A percentile compares a stretch with the other conserved stretches of the same genome.
These are phyloP conservation scores for Hyposoter didymator DNA, from an alignment of 2,888 invertebrate genomes.

Conservation along the genomic window DNA sequence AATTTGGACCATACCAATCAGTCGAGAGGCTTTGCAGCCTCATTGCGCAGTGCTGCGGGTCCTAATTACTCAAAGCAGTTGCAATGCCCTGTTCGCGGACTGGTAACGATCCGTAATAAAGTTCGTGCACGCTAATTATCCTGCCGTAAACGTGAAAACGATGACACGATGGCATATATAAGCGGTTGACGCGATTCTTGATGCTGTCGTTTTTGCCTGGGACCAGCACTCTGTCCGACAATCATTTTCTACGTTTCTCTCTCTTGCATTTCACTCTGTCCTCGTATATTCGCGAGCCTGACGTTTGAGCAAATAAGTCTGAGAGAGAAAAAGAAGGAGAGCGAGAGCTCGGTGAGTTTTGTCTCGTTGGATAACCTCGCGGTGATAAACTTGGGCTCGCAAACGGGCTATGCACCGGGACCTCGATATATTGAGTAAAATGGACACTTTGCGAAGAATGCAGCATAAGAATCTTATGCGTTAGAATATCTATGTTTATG, in stretches of 20 bases:
- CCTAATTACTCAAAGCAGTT: slow-evolving; percentile 22
- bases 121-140: slow-evolving; percentile 82
- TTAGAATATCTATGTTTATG: slow-evolving; percentile 40
- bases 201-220: slow-evolving; percentile 14
- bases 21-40: background rate
- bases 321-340: slow-evolving; percentile 60
- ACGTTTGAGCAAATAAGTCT: background rate
- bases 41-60: slow-evolving; percentile 12
- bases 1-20: slow-evolving; percentile 4
- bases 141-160: slow-evolving; percentile 82
- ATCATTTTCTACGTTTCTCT: background rate
- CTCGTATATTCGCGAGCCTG: background rate
- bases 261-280: background rate
- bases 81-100: slow-evolving; percentile 21
- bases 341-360: slow-evolving; percentile 82
- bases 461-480: background rate
- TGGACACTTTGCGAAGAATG: slow-evolving; percentile 24
- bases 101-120: slow-evolving; percentile 74
- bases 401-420: slow-evolving; percentile 42
- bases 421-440: slow-evolving; percentile 61
- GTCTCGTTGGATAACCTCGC: slow-evolving; percentile 82
- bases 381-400: slow-evolving; percentile 78
- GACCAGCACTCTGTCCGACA: background rate
- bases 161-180: slow-evolving; percentile 74
- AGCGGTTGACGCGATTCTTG: slow-evolving; percentile 78